phyloP scores from a whole-genome alignment of 1,140 invertebrate genomes.

The Episyrphus balteatus region DNA sequence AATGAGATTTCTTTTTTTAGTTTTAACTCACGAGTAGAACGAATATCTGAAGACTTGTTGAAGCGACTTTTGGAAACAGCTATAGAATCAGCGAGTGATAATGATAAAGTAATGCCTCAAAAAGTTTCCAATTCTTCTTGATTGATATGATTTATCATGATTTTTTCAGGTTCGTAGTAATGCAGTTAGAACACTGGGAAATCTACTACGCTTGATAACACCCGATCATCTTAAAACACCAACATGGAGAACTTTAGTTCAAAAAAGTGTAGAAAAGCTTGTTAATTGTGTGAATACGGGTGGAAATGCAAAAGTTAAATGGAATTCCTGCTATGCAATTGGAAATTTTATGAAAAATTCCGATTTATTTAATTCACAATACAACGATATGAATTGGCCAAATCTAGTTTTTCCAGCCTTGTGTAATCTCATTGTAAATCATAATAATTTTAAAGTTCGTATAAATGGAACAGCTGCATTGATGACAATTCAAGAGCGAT shows the following conservation, averaged over 20 bases:
- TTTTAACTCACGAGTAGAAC: slow-evolving; percentile 45
- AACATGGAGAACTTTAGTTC: slow-evolving; percentile 37
- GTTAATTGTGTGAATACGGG: slow-evolving; percentile 54
- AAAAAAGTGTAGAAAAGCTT: slow-evolving; percentile 47
- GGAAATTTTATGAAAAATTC: slow-evolving; percentile 63
- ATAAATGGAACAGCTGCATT: slow-evolving; percentile 72
- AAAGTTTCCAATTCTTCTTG: neutral
- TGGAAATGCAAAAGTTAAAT: slow-evolving; percentile 73
- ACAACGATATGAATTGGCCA: slow-evolving; percentile 12
- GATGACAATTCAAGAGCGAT: slow-evolving; percentile 44
- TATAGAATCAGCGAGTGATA: slow-evolving; percentile 52
- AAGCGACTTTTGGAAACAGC: slow-evolving; percentile 54
- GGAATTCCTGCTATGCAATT: slow-evolving; percentile 83
- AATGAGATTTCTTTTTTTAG: slow-evolving; percentile 34
- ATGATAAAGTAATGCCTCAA: slow-evolving; percentile 49
- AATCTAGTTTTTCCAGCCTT: slow-evolving; percentile 39
- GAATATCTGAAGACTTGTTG: slow-evolving; percentile 54
- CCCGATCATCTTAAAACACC: slow-evolving; percentile 40
- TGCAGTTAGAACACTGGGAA: slow-evolving; percentile 67
- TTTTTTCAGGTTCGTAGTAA: slow-evolving; percentile 53
- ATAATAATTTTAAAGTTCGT: slow-evolving; percentile 56
- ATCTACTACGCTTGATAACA: slow-evolving; percentile 56
- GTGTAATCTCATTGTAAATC: slow-evolving; percentile 39
- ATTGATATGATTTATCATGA: slow-evolving; percentile 28
- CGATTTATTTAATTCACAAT: slow-evolving; percentile 37